These are phyloP conservation scores for Penelope pileata DNA, from an alignment of 2,113 vertebrate species.

Conservation along the genomic window DNA sequence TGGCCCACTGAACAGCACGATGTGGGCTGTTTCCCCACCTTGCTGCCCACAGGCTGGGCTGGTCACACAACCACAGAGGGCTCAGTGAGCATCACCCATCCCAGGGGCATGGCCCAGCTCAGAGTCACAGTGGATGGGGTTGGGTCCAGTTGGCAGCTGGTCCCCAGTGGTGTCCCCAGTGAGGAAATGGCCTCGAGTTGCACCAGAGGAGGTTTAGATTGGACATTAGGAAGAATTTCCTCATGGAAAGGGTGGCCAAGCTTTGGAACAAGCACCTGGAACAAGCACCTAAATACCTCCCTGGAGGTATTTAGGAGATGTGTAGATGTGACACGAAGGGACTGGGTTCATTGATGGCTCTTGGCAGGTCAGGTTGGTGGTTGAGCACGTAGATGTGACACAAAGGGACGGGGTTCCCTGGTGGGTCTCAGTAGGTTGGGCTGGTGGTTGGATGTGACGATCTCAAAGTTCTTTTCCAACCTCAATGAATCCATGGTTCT, in stretches of 20 bases:
- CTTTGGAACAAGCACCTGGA: not conserved
- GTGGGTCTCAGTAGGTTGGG: not conserved
- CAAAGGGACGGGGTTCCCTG: not conserved
- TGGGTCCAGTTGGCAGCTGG: not conserved
- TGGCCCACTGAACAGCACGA: too few species aligned
- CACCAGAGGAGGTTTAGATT: too few species aligned
- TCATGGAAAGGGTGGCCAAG: not conserved
- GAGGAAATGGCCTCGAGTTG: not conserved
- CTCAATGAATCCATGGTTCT: not conserved
- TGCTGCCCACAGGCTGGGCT: fast-evolving
- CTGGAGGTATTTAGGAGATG: not conserved
- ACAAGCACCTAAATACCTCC: not conserved
- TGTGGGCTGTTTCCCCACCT: fast-evolving
- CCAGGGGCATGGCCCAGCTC: not conserved
- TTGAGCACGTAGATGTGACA: not conserved
- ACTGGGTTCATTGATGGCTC: not conserved
- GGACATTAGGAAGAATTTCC: not conserved
- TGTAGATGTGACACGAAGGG: not conserved
- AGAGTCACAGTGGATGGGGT: not conserved
- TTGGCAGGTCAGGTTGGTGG: not conserved
- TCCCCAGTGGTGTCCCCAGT: not conserved
- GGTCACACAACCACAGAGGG: not conserved
- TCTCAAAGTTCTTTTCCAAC: not conserved
- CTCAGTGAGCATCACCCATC: fast-evolving
- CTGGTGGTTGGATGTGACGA: not conserved